phyloP scores from a whole-genome alignment of 2,888 invertebrate species.

The Lomographa bimaculata region DNA sequence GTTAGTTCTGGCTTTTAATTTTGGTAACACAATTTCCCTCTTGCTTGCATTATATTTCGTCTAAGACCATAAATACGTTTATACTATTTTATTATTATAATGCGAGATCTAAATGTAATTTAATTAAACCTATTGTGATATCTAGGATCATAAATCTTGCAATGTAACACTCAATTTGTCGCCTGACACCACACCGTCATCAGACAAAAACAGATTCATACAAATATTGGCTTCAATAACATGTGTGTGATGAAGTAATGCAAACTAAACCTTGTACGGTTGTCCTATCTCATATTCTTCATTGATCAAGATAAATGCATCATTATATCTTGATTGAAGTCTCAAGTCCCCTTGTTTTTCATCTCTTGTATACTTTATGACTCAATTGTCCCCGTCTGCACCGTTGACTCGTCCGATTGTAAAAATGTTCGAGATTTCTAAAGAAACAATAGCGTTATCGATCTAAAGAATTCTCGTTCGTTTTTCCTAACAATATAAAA shows the following conservation, averaged over 20 bases:
- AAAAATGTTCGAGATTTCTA: neutral
- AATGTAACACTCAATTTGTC: slow-evolving; percentile 9
- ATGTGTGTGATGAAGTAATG: neutral
- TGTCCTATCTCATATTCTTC: slow-evolving; percentile 3
- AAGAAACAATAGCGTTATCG: slow-evolving; percentile 4
- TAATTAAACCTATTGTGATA: slow-evolving; percentile 1
- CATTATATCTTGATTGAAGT: slow-evolving; percentile 3
- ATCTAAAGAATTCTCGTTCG: neutral
- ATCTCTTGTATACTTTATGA: slow-evolving; percentile 1
- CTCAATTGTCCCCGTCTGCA: slow-evolving; percentile 1
- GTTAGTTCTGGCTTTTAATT: too few relatives aligned
- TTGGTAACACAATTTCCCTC: too few relatives aligned
- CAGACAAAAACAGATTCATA: slow-evolving; percentile 9
- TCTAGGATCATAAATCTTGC: slow-evolving; percentile 4
- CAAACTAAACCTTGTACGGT: slow-evolving; percentile 3
- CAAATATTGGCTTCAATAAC: slow-evolving; percentile 1
- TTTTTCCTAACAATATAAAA: slow-evolving; percentile 2
- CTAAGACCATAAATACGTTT: too few relatives aligned
- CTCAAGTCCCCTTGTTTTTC: slow-evolving; percentile 1
- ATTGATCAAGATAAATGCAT: slow-evolving; percentile 4
- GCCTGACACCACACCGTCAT: slow-evolving; percentile 4
- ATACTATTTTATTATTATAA: too few relatives aligned
- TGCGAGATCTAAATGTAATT: neutral
- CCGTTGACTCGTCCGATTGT: neutral
- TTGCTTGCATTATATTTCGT: too few relatives aligned